phyloP scores from a whole-genome alignment of 2,113 vertebrate genomes.

The Amphiprion percula region DNA sequence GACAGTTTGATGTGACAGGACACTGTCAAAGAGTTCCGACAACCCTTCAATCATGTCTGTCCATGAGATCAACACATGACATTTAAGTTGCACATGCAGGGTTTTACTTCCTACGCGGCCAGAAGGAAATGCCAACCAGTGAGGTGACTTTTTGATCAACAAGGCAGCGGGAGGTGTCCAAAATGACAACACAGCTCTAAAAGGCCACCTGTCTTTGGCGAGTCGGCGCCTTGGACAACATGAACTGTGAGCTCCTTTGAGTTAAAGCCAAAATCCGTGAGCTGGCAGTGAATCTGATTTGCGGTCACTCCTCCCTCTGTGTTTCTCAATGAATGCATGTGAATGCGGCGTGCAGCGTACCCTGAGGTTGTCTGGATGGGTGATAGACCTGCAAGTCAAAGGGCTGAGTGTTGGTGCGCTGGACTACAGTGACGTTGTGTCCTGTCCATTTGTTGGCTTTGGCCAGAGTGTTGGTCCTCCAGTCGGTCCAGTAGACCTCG shows the following conservation, averaged over 20 bases:
- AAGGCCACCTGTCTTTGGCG: conserved; percentile 68
- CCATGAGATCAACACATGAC: conserved; percentile 46
- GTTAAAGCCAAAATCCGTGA: conserved; percentile 1
- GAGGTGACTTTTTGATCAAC: conserved; percentile 63
- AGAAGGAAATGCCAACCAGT: conserved; percentile 43
- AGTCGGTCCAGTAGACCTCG: conserved; percentile 99
- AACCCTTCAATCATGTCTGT: conserved; percentile 32
- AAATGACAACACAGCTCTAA: conserved; percentile 46
- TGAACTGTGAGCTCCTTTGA: conserved; percentile 38
- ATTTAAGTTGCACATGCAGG: conserved; percentile 40
- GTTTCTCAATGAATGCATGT: neutral
- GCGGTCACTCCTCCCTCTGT: neutral
- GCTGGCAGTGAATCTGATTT: conserved; percentile 3
- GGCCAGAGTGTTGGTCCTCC: conserved; percentile 96
- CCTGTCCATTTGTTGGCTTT: conserved; percentile 99
- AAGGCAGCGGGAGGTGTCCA: conserved; percentile 46
- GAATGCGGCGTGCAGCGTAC: conserved; percentile 78
- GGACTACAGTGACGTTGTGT: conserved; percentile 96
- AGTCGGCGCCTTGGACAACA: conserved; percentile 41
- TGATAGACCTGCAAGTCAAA: conserved; percentile 99
- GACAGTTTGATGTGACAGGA: conserved; percentile 30
- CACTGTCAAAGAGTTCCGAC: conserved; percentile 7
- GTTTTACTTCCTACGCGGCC: conserved; percentile 32
- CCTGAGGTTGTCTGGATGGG: conserved; percentile 94
- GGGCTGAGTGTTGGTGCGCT: conserved; percentile 97